Evolutionary conservation across 2,797 vertebrate species (phyloP).

Genomic region (Chaetodon trifasciatus): DNA sequence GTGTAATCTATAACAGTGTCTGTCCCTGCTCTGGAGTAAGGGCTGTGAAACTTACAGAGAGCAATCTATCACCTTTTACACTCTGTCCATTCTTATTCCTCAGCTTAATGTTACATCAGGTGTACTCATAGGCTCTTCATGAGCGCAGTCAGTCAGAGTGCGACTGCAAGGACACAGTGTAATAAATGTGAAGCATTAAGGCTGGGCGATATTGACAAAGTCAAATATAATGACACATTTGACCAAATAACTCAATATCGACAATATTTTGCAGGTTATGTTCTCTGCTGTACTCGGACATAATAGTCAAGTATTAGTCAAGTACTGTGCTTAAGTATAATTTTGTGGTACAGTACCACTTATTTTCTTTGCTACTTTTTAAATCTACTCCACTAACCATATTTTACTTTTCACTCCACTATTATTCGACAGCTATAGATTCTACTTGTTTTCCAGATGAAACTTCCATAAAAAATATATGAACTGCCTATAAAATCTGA

Average conservation of each 20-base stretch:
- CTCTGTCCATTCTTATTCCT: constrained; percentile 33
- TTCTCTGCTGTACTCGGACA: neutral
- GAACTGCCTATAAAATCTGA: neutral
- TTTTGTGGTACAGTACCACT: neutral
- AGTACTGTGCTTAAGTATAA: neutral
- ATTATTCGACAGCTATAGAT: neutral
- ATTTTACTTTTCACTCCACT: neutral
- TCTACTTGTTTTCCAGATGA: neutral
- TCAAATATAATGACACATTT: constrained; percentile 55
- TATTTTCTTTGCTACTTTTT: neutral
- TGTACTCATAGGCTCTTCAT: constrained; percentile 30
- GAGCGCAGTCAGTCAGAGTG: constrained; percentile 30
- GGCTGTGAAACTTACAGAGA: constrained; percentile 12
- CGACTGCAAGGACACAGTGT: constrained; percentile 29
- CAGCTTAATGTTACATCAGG: constrained; percentile 33
- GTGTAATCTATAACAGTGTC: constrained; percentile 27
- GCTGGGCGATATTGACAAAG: constrained; percentile 40
- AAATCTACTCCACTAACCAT: neutral
- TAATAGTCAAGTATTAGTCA: neutral
- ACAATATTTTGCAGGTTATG: neutral
- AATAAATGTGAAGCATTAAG: constrained; percentile 37
- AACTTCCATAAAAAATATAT: neutral
- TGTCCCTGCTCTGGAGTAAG: constrained; percentile 1
- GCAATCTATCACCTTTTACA: constrained; percentile 43
- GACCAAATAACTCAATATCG: constrained; percentile 40